A percentile compares a stretch with the other conserved stretches of the same genome.
Conservation (phyloP, 2,888 invertebrate species). For the Plagodis pulveraria region DNA sequence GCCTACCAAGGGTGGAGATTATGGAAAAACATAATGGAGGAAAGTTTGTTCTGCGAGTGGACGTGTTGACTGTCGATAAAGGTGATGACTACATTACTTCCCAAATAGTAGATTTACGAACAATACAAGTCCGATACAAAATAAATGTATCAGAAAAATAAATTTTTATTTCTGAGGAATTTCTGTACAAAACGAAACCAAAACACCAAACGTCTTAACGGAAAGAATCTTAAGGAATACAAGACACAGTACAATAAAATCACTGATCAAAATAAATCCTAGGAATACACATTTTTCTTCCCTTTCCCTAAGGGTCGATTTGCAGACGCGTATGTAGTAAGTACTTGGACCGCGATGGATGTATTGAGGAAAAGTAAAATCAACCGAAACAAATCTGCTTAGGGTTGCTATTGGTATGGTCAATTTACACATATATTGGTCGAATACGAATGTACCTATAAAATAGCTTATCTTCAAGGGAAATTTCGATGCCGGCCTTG, state of each 20-base stretch:
- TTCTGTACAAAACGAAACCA: too few species aligned
- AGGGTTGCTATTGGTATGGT: background rate
- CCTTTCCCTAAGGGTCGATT: conserved; percentile 10
- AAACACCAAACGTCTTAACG: too few species aligned
- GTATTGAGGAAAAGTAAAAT: background rate
- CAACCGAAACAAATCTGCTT: background rate
- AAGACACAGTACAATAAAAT: conserved; percentile 9
- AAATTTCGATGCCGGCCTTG: conserved; percentile 6
- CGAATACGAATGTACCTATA: conserved; percentile 14
- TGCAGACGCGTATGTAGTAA: background rate
- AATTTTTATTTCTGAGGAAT: too few species aligned
- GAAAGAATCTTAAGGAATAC: background rate
- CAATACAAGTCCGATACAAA: too few species aligned
- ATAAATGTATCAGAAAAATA: too few species aligned
- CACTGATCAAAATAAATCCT: conserved; percentile 15
- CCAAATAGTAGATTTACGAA: too few species aligned
- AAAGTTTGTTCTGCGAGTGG: too few species aligned
- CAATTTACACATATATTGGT: background rate
- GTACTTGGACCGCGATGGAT: background rate
- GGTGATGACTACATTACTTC: too few species aligned
- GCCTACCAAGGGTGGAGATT: too few species aligned
- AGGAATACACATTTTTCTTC: conserved; percentile 29
- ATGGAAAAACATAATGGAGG: too few species aligned
- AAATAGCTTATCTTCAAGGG: conserved; percentile 26
- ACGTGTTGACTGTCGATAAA: too few species aligned